Evolutionary conservation across 2,797 vertebrate genomes (phyloP).

Genomic region (Pseudocheirus occidentalis): DNA sequence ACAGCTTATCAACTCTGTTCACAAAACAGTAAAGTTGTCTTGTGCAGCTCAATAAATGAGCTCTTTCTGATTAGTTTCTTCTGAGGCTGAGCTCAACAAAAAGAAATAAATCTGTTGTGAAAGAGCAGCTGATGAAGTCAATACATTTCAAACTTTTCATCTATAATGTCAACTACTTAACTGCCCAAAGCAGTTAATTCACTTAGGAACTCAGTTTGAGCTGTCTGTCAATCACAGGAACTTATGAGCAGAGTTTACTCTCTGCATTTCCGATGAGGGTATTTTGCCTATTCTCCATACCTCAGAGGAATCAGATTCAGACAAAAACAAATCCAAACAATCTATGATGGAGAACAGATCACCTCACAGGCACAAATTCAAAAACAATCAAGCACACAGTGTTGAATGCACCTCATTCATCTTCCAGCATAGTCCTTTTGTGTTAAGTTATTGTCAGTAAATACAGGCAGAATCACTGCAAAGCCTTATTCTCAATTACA

Average conservation of each 20-base stretch:
- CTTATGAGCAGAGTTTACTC: neutral
- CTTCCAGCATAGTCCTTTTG: neutral
- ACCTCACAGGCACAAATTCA: neutral
- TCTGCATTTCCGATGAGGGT: neutral
- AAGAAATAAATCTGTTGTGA: neutral
- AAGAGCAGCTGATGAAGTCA: neutral
- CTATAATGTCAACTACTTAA: neutral
- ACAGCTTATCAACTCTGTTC: neutral
- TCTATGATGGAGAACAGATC: neutral
- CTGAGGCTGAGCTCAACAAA: neutral
- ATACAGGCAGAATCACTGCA: neutral
- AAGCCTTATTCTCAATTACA: neutral
- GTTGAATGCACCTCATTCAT: neutral
- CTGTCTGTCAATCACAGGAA: neutral
- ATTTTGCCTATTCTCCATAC: slow-evolving; percentile 5
- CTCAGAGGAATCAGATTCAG: neutral
- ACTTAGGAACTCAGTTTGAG: neutral
- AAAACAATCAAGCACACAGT: neutral
- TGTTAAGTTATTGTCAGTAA: neutral
- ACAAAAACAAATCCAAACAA: neutral
- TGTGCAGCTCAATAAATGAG: neutral
- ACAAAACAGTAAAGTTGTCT: neutral
- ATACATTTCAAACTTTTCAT: neutral
- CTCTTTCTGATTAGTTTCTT: neutral
- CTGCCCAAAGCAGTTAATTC: neutral